These are phyloP conservation scores for Poecilia velifera DNA, from an alignment of 2,797 vertebrate genomes.

Conservation along the genomic window DNA sequence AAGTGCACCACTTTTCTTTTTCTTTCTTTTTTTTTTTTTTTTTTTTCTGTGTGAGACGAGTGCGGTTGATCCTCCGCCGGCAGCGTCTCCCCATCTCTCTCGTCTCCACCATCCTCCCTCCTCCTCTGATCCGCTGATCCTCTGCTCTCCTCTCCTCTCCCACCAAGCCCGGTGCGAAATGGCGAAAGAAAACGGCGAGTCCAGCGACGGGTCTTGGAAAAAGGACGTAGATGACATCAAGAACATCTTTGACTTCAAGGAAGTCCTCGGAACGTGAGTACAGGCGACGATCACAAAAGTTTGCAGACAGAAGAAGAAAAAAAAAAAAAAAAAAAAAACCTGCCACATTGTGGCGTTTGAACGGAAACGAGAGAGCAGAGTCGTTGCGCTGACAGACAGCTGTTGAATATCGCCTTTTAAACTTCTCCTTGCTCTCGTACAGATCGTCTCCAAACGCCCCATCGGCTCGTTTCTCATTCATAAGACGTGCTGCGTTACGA, in stretches of 20 bases:
- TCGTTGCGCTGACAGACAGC: conserved; percentile 52
- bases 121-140: neutral
- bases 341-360: conserved; percentile 12
- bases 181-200: conserved; percentile 94
- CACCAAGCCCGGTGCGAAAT: conserved; percentile 71
- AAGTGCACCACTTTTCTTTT: conserved; percentile 54
- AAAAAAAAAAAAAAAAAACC: neutral
- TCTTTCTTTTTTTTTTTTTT: neutral
- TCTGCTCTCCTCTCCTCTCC: neutral
- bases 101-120: neutral
- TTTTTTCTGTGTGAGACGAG: neutral
- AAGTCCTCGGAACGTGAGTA: conserved; percentile 97
- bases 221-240: conserved; percentile 95
- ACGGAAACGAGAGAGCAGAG: conserved; percentile 31
- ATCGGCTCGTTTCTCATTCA: neutral
- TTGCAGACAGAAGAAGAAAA: conserved; percentile 38
- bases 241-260: conserved; percentile 95
- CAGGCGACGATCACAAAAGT: conserved; percentile 44
- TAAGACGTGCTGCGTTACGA: neutral
- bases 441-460: neutral
- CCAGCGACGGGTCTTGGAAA: conserved; percentile 89
- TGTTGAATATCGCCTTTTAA: conserved; percentile 62
- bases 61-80: neutral
- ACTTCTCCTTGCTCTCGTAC: neutral
- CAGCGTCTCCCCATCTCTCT: conserved; percentile 22